These are phyloP conservation scores for Pelagia noctiluca DNA, from an alignment of 30 jellyfish, hydroid and myxozoan genomes.

Conservation along the genomic window DNA sequence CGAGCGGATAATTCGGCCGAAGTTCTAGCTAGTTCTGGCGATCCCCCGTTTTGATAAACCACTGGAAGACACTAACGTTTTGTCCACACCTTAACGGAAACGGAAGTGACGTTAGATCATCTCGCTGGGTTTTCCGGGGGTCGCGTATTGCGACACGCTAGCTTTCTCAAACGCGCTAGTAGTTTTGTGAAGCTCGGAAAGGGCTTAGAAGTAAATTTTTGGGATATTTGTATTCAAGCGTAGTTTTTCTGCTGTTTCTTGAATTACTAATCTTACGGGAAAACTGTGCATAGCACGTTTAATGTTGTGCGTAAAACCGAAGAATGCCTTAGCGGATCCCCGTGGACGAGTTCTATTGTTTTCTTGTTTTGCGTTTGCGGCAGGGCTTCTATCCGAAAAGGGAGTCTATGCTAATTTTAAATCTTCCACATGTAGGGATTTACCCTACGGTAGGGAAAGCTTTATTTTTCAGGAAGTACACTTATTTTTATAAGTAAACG, in stretches of 20 bases:
- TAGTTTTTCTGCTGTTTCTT: not conserved
- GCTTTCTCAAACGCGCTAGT: not conserved
- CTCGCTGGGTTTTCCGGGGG: constrained; percentile 22
- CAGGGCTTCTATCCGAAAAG: constrained; percentile 18
- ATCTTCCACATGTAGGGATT: too few species aligned
- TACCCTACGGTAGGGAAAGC: too few species aligned
- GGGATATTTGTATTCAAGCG: not conserved
- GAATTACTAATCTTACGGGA: not conserved
- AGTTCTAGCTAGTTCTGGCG: too few species aligned
- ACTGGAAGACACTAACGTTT: too few species aligned
- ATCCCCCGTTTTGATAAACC: too few species aligned
- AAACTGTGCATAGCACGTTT: not conserved
- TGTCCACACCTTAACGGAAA: too few species aligned
- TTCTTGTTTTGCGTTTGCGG: constrained; percentile 77
- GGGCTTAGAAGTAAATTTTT: not conserved
- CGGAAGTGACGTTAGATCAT: constrained; percentile 2
- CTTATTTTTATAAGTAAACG: too few species aligned
- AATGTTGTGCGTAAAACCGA: not conserved
- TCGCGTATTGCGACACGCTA: not conserved
- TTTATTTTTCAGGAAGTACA: too few species aligned
- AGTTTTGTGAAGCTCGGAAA: too few species aligned
- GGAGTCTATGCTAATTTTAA: constrained; percentile 77
- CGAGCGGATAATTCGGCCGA: too few species aligned
- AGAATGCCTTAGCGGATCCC: constrained; percentile 19
- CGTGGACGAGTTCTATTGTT: constrained; percentile 21